These are phyloP conservation scores for Dryoscopus gambensis DNA, from an alignment of 2,113 vertebrate species.

Conservation along the genomic window DNA sequence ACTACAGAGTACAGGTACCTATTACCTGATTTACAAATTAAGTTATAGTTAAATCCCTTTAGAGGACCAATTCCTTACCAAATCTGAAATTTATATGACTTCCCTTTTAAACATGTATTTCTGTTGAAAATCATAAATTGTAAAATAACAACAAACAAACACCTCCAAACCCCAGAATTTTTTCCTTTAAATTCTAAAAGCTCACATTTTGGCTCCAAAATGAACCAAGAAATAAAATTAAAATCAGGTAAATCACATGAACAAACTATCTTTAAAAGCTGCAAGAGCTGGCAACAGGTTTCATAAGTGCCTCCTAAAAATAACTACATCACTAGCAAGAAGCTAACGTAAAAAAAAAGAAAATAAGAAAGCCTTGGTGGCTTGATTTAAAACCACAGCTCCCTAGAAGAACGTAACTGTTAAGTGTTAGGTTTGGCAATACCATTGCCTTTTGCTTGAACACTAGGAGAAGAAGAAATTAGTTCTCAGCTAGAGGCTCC, in stretches of 20 bases:
- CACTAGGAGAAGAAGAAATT: not conserved
- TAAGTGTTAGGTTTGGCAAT: not conserved
- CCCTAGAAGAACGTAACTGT: not conserved
- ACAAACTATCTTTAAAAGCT: not conserved
- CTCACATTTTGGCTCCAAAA: not conserved
- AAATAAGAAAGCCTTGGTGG: not conserved
- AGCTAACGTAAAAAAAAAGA: not conserved
- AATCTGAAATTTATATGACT: not conserved
- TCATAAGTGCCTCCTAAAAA: not conserved
- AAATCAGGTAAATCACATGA: not conserved
- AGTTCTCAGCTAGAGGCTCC: slow-evolving; percentile 12
- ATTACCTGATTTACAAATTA: not conserved
- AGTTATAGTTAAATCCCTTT: not conserved
- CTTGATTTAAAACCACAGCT: not conserved
- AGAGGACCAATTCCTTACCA: not conserved
- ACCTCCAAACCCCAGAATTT: not conserved
- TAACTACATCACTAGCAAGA: not conserved
- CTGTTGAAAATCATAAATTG: not conserved
- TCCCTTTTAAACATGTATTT: not conserved
- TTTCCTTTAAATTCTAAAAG: not conserved
- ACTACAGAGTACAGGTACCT: not conserved
- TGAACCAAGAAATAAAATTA: not conserved
- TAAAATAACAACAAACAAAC: not conserved
- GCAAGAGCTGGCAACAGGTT: not conserved
- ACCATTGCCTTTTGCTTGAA: not conserved